Base-by-base conservation (phyloP, 1,140 invertebrate species). In the Carcinoscorpius rotundicauda region DNA sequence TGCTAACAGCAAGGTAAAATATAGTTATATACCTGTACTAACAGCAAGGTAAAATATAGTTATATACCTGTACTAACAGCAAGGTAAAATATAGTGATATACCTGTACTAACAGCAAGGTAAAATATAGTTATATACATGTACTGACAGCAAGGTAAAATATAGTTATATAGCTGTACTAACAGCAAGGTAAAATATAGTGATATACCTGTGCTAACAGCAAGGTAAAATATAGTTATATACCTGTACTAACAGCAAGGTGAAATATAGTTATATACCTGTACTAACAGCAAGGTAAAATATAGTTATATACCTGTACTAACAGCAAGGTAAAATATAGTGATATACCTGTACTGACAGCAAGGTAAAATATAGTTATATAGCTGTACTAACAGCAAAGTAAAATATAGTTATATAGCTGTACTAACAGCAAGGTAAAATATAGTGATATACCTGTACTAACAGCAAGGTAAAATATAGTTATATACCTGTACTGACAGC, bases 1-100 rank as follows among this genome's bases (percentile, higher is more conserved):
- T 29, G 76, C 79, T 58, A 70, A 73, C 48, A 74, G 74, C 71
- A 73, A 77, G 69, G 78, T 78, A 70, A 71, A 72, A 50, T 65
- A 72, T 29, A 29, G 29, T 29, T 29, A 29, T 29, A 29, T 2
- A 29, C 2, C 29, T 29, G 29, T 29, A n/a, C 79, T 58, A 70
- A 73, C 48, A 74, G 74, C 71, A 73, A 77, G 69, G 78, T 78
- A 70, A 71, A 72, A 50, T 65, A 72, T 29, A 29, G 29, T 29
- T 29, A 29, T 29, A 29, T 2, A 29, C 2, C 29, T 29, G 29
- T 29, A n/a, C 79, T 58, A 70, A 73, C 48, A 74, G 74, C 71
- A 73, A 77, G 69, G 78, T 78, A 70, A 71, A 72, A 50, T 65
- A 72, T 29, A 29, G 29, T 29, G 0, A 29, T 29, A 29, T 2